Percentiles rank a stretch among this genome's conserved stretches.
Conservation (phyloP, 2,797 vertebrate genomes). For the Brotogeris chrysoptera region DNA sequence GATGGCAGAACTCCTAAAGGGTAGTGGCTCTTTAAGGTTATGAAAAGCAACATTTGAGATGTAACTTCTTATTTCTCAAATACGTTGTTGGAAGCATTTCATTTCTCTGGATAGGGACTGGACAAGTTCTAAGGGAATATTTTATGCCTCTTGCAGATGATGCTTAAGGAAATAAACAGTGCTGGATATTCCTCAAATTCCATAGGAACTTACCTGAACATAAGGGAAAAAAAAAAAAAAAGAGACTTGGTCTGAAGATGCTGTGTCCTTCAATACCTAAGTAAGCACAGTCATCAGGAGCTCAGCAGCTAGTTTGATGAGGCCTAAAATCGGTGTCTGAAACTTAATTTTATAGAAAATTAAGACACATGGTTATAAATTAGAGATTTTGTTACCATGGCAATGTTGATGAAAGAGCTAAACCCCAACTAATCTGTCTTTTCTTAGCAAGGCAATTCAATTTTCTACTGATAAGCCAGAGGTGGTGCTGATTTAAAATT, state of each 20-base stretch:
- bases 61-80: background rate
- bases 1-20: background rate
- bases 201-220: background rate
- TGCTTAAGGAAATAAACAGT: background rate
- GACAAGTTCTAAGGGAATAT: background rate
- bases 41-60: background rate
- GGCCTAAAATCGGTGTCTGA: background rate
- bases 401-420: constrained; percentile 9
- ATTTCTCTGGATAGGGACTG: background rate
- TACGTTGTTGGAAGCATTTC: background rate
- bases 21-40: background rate
- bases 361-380: background rate
- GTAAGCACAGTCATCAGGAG: background rate
- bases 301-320: background rate
- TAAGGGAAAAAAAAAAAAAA: rapidly evolving
- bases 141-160: background rate
- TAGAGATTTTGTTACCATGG: background rate
- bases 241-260: background rate
- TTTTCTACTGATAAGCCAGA: background rate
- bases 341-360: constrained; percentile 28
- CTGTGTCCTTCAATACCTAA: background rate
- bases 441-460: background rate
- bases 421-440: background rate
- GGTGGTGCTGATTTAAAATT: background rate
- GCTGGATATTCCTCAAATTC: background rate